Conservation (phyloP, 1,140 invertebrate species). For the Batillaria attramentaria region DNA sequence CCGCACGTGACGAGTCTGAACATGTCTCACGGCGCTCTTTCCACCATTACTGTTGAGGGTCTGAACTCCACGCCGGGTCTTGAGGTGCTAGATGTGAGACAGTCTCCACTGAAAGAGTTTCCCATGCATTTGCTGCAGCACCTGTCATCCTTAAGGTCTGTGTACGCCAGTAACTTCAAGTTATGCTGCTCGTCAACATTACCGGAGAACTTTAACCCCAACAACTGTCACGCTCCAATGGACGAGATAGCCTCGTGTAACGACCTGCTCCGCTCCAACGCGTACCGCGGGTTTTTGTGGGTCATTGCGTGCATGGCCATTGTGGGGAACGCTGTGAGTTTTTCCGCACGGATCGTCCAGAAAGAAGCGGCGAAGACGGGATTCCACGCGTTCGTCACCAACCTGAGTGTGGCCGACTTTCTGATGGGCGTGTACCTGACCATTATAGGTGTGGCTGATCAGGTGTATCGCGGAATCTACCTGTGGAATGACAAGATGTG, state of each 20-base stretch:
- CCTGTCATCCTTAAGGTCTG: neutral
- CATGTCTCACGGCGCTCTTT: neutral
- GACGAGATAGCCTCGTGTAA: conserved; percentile 51
- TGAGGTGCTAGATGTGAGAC: neutral
- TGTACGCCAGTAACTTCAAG: conserved; percentile 35
- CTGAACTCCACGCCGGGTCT: neutral
- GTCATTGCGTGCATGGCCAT: conserved; percentile 40
- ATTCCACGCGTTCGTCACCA: conserved; percentile 49
- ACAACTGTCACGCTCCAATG: conserved; percentile 22
- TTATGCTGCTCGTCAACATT: conserved; percentile 42
- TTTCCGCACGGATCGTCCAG: conserved; percentile 40
- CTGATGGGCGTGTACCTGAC: conserved; percentile 62
- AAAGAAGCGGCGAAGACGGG: no score
- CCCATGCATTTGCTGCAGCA: neutral
- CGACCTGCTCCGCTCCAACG: conserved; percentile 40
- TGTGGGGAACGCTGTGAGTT: conserved; percentile 44
- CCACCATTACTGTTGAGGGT: neutral
- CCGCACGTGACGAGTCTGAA: neutral
- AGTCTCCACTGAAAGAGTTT: neutral
- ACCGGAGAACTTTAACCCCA: conserved; percentile 22
- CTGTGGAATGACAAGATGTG: conserved; percentile 48
- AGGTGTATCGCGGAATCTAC: conserved; percentile 50
- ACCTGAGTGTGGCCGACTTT: conserved; percentile 56
- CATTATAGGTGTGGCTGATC: conserved; percentile 58
- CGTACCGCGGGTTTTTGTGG: conserved; percentile 44